phyloP scores from a whole-genome alignment of 2,888 invertebrate genomes.

The Lasioglossum zephyrum region DNA sequence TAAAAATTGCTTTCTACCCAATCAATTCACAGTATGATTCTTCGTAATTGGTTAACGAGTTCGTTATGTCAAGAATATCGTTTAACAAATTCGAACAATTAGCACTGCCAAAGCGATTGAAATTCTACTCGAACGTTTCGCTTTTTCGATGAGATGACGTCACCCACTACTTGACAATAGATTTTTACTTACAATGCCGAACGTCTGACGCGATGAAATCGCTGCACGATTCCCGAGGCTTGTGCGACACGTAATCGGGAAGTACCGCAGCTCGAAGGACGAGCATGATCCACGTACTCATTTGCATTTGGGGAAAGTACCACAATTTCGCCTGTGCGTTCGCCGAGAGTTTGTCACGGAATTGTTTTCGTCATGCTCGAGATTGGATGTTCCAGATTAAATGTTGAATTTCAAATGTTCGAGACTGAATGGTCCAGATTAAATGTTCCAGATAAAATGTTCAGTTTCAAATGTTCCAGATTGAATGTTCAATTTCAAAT shows the following conservation, averaged over 20 bases:
- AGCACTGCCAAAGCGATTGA: neutral
- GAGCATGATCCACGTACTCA: constrained; percentile 33
- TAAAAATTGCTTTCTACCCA: too few species aligned
- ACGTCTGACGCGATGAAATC: neutral
- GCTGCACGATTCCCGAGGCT: constrained; percentile 1
- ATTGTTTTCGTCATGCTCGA: neutral
- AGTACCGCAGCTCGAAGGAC: constrained; percentile 56
- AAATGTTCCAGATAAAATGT: too few species aligned
- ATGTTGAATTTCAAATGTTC: too few species aligned
- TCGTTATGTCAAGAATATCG: neutral
- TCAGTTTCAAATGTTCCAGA: too few species aligned
- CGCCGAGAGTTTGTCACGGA: neutral
- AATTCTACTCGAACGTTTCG: neutral
- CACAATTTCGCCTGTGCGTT: neutral
- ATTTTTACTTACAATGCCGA: neutral
- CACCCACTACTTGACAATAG: neutral
- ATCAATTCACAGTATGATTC: too few species aligned
- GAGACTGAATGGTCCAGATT: too few species aligned
- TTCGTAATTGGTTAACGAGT: neutral
- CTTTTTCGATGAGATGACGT: constrained; percentile 1
- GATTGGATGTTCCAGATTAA: too few species aligned
- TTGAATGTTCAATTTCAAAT: too few species aligned
- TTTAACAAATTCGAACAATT: neutral
- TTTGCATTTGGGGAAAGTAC: neutral
- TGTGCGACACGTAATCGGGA: constrained; percentile 61